These are phyloP conservation scores for Macrosoma leucophasiata DNA, from an alignment of 2,888 invertebrate species.

Conservation along the genomic window DNA sequence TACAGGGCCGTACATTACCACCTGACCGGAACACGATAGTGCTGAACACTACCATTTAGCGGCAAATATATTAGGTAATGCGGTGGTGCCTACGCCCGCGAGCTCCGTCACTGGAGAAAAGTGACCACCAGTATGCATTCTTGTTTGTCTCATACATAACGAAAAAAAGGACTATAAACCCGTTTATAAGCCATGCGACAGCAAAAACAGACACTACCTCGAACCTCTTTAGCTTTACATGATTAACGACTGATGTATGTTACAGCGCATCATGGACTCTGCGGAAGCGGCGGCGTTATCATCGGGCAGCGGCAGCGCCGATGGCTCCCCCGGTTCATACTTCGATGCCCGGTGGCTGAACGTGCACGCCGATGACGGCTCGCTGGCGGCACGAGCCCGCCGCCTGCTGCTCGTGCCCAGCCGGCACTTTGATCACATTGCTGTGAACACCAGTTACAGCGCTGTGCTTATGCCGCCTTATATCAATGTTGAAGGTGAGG, in stretches of 20 bases:
- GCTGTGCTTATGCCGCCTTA: conserved; percentile 92
- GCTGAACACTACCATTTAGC: too few relatives aligned
- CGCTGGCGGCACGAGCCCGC: conserved; percentile 80
- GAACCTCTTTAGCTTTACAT: too few relatives aligned
- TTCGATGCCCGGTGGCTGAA: conserved; percentile 91
- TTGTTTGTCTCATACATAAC: too few relatives aligned
- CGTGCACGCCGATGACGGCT: conserved; percentile 84
- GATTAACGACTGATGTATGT: conserved; percentile 9
- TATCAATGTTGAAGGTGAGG: conserved; percentile 83
- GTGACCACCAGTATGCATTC: too few relatives aligned
- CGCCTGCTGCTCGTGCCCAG: conserved; percentile 84
- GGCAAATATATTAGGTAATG: too few relatives aligned
- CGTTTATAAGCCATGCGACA: too few relatives aligned
- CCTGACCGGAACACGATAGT: too few relatives aligned
- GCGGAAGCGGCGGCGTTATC: conserved; percentile 89
- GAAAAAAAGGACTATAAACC: too few relatives aligned
- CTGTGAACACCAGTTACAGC: conserved; percentile 88
- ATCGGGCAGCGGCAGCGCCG: conserved; percentile 72
- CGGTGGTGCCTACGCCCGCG: too few relatives aligned
- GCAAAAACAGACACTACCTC: too few relatives aligned
- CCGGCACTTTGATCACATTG: conserved; percentile 90
- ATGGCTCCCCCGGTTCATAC: conserved; percentile 77
- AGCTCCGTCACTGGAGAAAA: too few relatives aligned
- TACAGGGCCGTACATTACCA: too few relatives aligned
- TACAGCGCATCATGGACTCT: conserved; percentile 92